Percentiles rank a stretch among this genome's conserved stretches.
phyloP scores from a whole-genome alignment of 2,888 invertebrate genomes.

The Lysandra coridon region DNA sequence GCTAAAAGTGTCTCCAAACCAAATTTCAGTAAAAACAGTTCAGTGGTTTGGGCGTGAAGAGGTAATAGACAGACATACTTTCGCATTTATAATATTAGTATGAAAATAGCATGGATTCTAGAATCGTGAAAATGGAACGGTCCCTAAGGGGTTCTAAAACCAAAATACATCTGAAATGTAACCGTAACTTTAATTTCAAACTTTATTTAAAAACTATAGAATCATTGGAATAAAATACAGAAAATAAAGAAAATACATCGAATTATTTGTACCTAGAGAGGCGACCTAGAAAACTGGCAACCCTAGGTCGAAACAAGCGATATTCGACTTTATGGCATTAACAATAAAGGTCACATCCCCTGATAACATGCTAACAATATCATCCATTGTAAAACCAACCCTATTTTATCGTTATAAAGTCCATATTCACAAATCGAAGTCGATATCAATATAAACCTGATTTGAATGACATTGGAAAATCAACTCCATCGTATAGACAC shows the following conservation, averaged over 20 bases:
- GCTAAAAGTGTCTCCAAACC: too few species aligned
- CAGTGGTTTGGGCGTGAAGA: too few species aligned
- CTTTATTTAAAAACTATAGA: background rate
- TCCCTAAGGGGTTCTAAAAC: too few species aligned
- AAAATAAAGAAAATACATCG: conserved; percentile 52
- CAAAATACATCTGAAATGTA: too few species aligned
- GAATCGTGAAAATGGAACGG: too few species aligned
- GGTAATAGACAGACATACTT: too few species aligned
- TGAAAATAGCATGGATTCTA: too few species aligned
- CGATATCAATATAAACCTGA: background rate
- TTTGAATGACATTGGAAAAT: background rate
- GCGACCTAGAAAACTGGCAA: conserved; percentile 71
- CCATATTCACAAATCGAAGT: background rate
- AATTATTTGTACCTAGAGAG: conserved; percentile 58
- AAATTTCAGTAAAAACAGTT: too few species aligned
- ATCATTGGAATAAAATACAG: conserved; percentile 26
- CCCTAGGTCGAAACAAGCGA: conserved; percentile 53
- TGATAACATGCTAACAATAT: background rate
- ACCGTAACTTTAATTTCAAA: background rate
- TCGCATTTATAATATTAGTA: too few species aligned
- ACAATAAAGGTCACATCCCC: background rate
- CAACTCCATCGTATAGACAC: background rate
- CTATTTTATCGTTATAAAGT: background rate
- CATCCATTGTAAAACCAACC: background rate
- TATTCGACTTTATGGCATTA: conserved; percentile 35